These are phyloP conservation scores for Gila orcuttii DNA, from an alignment of 2,113 vertebrate species.

Conservation along the genomic window DNA sequence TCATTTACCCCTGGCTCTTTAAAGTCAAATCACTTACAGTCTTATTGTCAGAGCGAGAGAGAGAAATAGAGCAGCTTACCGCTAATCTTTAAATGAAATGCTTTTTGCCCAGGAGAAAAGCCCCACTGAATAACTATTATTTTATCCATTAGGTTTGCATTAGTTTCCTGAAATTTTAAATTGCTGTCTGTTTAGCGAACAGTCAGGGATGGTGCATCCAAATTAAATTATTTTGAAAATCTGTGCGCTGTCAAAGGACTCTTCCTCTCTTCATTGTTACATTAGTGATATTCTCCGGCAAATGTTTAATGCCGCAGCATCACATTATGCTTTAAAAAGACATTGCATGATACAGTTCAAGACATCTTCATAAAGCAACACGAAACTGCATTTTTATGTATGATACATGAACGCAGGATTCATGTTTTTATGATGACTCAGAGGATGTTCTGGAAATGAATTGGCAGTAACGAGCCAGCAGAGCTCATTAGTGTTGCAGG, in stretches of 20 bases:
- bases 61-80: conserved; percentile 45
- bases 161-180: conserved; percentile 48
- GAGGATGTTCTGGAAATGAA: conserved; percentile 11
- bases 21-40: conserved; percentile 52
- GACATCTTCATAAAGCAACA: conserved; percentile 3
- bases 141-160: conserved; percentile 54
- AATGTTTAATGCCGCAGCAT: not conserved
- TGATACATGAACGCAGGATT: not conserved
- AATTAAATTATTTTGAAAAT: conserved; percentile 44
- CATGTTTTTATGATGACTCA: conserved; percentile 9
- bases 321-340: not conserved
- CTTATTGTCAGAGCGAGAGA: conserved; percentile 29
- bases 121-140: conserved; percentile 47
- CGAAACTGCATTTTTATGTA: conserved; percentile 16
- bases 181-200: conserved; percentile 41
- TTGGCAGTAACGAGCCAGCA: not conserved
- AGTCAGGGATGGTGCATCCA: conserved; percentile 1
- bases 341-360: not conserved
- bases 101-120: conserved; percentile 25
- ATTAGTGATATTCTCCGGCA: not conserved
- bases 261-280: not conserved
- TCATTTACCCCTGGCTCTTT: not conserved
- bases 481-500: conserved; percentile 4
- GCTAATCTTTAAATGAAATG: conserved; percentile 58
- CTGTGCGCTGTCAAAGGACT: not conserved